Percentiles rank a stretch among this genome's conserved stretches.
These are phyloP conservation scores for Pagetopsis macropterus DNA, from an alignment of 2,797 vertebrate species.

Conservation along the genomic window DNA sequence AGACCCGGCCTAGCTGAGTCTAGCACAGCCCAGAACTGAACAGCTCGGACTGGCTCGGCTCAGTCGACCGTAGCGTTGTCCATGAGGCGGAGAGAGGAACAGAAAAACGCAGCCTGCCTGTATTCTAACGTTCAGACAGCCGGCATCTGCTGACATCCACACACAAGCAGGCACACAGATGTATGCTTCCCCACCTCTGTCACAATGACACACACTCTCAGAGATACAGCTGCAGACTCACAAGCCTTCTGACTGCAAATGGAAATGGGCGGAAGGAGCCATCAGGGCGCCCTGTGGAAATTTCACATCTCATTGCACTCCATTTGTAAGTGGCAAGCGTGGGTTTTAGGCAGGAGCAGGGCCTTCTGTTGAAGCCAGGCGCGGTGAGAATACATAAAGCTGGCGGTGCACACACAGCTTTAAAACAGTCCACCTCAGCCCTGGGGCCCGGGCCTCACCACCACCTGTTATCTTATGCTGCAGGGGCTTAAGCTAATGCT, in stretches of 20 bases:
- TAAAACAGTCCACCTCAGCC: conserved; percentile 55
- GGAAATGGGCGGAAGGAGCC: conserved; percentile 74
- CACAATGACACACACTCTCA: conserved; percentile 28
- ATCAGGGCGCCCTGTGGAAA: conserved; percentile 78
- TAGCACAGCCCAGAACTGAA: conserved; percentile 39
- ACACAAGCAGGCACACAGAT: conserved; percentile 58
- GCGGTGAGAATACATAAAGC: conserved; percentile 72
- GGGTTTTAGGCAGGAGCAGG: conserved; percentile 73
- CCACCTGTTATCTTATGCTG: conserved; percentile 77
- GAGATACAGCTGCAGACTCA: conserved; percentile 66
- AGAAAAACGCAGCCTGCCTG: conserved; percentile 50
- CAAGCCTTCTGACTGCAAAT: conserved; percentile 73
- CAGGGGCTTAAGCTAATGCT: conserved; percentile 74
- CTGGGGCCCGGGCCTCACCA: conserved; percentile 46
- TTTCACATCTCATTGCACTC: conserved; percentile 85
- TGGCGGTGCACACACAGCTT: conserved; percentile 47
- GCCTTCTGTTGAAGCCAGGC: conserved; percentile 70
- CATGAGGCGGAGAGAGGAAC: conserved; percentile 60
- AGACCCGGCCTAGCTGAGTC: conserved; percentile 51
- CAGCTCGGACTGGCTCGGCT: conserved; percentile 48
- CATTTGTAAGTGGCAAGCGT: conserved; percentile 79
- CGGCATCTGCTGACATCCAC: conserved; percentile 73
- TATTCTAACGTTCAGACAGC: conserved; percentile 62
- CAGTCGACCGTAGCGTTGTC: conserved; percentile 57
- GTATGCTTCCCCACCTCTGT: conserved; percentile 46